phyloP scores from a whole-genome alignment of 2,888 invertebrate genomes.

The Lasioglossum pauxillum region DNA sequence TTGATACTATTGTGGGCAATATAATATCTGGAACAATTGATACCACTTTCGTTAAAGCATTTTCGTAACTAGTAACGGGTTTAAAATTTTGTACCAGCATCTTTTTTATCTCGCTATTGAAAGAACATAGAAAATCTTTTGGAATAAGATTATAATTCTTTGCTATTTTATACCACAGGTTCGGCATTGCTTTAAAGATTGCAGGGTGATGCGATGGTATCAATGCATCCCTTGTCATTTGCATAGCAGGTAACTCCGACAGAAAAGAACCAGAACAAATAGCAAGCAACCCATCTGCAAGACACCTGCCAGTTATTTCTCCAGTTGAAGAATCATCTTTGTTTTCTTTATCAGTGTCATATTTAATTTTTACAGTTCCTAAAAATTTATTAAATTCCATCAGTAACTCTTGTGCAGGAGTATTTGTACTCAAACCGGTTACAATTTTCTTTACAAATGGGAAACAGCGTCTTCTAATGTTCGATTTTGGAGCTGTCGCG shows the following conservation, averaged over 20 bases:
- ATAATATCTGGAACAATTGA: constrained; percentile 88
- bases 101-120: constrained; percentile 87
- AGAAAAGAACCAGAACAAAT: constrained; percentile 85
- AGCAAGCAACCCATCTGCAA: constrained; percentile 86
- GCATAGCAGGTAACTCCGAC: constrained; percentile 83
- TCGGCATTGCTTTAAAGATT: constrained; percentile 86
- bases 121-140: constrained; percentile 87
- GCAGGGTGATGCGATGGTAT: constrained; percentile 91
- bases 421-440: constrained; percentile 87
- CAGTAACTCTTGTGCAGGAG: constrained; percentile 88
- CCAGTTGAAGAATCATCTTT: constrained; percentile 80
- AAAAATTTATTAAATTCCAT: constrained; percentile 89
- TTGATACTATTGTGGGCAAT: constrained; percentile 88
- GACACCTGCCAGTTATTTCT: constrained; percentile 86
- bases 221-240: constrained; percentile 89
- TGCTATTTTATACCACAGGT: constrained; percentile 90
- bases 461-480: constrained; percentile 88
- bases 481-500: constrained; percentile 87
- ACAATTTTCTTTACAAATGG: constrained; percentile 88
- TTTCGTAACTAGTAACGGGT: constrained; percentile 87
- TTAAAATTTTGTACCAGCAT: constrained; percentile 87
- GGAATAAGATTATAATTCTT: constrained; percentile 87
- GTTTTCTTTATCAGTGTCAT: constrained; percentile 82
- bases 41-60: constrained; percentile 90
- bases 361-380: constrained; percentile 87